A percentile compares a stretch with the other conserved stretches of the same genome.
These are phyloP conservation scores for Lepidostoma basale DNA, from an alignment of 1,140 invertebrate genomes.

Conservation along the genomic window DNA sequence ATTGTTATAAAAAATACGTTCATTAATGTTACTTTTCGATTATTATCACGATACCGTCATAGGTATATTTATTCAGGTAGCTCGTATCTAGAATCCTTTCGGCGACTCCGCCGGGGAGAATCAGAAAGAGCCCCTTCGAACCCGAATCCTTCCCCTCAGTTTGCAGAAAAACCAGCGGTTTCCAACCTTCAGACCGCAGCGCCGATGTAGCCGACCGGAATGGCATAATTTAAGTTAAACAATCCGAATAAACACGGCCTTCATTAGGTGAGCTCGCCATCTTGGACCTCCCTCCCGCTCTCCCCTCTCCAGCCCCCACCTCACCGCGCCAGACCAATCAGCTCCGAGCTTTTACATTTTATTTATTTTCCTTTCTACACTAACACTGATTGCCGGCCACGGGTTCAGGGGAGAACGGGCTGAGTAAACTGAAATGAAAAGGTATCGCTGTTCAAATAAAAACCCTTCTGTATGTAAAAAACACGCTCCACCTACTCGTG, in stretches of 20 bases:
- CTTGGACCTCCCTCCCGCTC: slow-evolving; percentile 13
- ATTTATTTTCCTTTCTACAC: slow-evolving; percentile 58
- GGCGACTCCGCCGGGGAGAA: no score
- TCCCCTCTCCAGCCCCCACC: slow-evolving; percentile 28
- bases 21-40: no score
- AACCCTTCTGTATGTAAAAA: slow-evolving; percentile 14
- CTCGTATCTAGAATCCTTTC: no score
- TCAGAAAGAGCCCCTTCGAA: no score
- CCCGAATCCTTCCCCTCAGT: neutral
- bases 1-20: no score
- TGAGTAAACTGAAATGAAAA: slow-evolving; percentile 11
- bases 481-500: neutral
- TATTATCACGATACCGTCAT: no score
- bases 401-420: neutral
- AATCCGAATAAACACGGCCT: slow-evolving; percentile 31
- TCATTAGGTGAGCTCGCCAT: slow-evolving; percentile 37
- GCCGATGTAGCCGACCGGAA: neutral
- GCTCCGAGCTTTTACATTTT: slow-evolving; percentile 58
- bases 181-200: neutral
- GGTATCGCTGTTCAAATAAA: slow-evolving; percentile 15
- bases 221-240: slow-evolving; percentile 33
- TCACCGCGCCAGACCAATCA: slow-evolving; percentile 46
- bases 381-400: slow-evolving; percentile 57
- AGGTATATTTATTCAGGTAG: no score
- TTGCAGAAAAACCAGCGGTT: neutral